Evolutionary conservation across 2,113 vertebrate species (phyloP).

Genomic region (Micronycteris hirsuta): DNA sequence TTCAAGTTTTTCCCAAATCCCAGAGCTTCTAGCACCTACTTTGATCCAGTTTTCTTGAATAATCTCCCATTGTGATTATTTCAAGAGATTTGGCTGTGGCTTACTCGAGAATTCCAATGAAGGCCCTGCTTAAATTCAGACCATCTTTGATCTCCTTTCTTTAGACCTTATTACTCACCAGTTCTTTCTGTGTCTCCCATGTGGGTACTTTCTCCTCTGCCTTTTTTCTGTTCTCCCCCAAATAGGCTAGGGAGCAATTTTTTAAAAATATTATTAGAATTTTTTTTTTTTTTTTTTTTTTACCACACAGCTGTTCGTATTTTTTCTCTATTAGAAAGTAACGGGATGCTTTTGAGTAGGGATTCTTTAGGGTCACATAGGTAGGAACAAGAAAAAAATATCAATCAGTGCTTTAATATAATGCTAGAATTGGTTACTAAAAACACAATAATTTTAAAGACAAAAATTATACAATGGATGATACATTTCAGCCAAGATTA

Average conservation of each 20-base stretch:
- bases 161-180: neutral
- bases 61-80: neutral
- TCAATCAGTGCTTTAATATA: neutral
- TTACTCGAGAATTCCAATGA: neutral
- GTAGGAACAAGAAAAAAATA: neutral
- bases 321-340: neutral
- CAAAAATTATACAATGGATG: neutral
- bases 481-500: neutral
- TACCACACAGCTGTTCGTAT: neutral
- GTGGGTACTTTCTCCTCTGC: neutral
- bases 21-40: neutral
- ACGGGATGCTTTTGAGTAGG: neutral
- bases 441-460: neutral
- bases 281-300: neutral
- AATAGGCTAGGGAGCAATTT: neutral
- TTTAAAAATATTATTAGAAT: neutral
- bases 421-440: neutral
- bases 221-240: neutral
- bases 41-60: neutral
- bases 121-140: neutral
- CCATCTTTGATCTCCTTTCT: neutral
- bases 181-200: conserved; percentile 7
- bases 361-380: neutral
- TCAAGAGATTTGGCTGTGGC: neutral
- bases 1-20: neutral